Evolutionary conservation across 2,888 invertebrate genomes (phyloP).

Genomic region (Drosophila subquinaria): DNA sequence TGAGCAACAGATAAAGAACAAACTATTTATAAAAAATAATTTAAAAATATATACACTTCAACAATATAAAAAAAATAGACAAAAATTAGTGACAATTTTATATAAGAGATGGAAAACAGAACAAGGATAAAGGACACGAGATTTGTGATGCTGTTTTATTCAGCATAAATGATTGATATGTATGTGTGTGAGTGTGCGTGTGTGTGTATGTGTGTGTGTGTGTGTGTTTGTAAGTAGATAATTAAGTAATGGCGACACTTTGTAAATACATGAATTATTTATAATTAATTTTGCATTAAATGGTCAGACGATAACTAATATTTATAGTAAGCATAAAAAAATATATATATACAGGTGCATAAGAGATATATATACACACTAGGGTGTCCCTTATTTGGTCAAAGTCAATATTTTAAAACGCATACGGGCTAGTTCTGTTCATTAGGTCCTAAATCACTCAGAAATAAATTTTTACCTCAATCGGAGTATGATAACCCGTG

Average conservation of each 20-base stretch:
- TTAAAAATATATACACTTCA: constrained; percentile 33
- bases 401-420: too few relatives aligned
- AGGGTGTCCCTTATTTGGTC: too few relatives aligned
- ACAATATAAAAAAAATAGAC: constrained; percentile 4
- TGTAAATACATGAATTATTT: constrained; percentile 46
- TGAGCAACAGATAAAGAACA: constrained; percentile 14
- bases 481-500: too few relatives aligned
- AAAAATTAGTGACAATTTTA: constrained; percentile 40
- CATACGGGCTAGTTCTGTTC: too few relatives aligned
- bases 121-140: neutral
- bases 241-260: constrained; percentile 29
- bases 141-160: constrained; percentile 11
- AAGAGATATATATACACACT: constrained; percentile 15
- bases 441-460: too few relatives aligned
- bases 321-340: constrained; percentile 26
- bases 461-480: too few relatives aligned
- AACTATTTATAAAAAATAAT: constrained; percentile 30
- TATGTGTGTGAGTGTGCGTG: constrained; percentile 2
- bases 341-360: constrained; percentile 33
- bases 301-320: constrained; percentile 57
- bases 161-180: constrained; percentile 1
- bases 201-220: constrained; percentile 6
- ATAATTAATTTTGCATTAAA: constrained; percentile 44
- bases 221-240: constrained; percentile 18
- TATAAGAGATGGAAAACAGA: constrained; percentile 13